Evolutionary conservation across 2,888 invertebrate species (phyloP).

Genomic region (Drosophila kuntzei): DNA sequence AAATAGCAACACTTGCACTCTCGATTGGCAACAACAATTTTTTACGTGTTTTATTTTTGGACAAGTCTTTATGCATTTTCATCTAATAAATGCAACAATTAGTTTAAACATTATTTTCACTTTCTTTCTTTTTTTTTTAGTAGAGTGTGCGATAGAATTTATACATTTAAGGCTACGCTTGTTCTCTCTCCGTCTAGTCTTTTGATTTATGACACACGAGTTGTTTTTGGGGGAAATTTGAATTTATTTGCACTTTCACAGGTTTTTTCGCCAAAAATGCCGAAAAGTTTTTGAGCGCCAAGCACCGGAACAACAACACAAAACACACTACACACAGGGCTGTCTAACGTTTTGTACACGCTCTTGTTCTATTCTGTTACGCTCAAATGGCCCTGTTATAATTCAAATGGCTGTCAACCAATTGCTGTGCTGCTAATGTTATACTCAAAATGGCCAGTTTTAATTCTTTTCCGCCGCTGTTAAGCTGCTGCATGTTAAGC

Average conservation of each 20-base stretch:
- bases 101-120: conserved; percentile 55
- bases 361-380: conserved; percentile 36
- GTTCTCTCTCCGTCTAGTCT: conserved; percentile 44
- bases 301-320: conserved; percentile 66
- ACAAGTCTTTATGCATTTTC: conserved; percentile 84
- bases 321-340: conserved; percentile 56
- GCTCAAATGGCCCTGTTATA: conserved; percentile 31
- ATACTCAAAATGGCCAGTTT: conserved; percentile 31
- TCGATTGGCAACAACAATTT: conserved; percentile 62
- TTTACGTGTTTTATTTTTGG: conserved; percentile 84
- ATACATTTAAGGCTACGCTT: conserved; percentile 31
- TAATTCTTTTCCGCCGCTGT: not conserved
- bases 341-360: conserved; percentile 52
- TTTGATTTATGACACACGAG: conserved; percentile 59
- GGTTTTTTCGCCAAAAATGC: conserved; percentile 55
- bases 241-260: conserved; percentile 33
- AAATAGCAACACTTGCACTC: conserved; percentile 54
- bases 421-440: conserved; percentile 11
- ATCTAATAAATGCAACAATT: conserved; percentile 71
- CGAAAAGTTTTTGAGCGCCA: conserved; percentile 75
- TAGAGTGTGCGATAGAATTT: conserved; percentile 20
- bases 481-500: not conserved
- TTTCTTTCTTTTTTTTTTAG: not conserved
- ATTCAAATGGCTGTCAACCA: not conserved
- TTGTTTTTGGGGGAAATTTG: conserved; percentile 5